These are phyloP conservation scores for Microtus oregoni DNA, from an alignment of 2,113 vertebrate genomes.

Conservation along the genomic window DNA sequence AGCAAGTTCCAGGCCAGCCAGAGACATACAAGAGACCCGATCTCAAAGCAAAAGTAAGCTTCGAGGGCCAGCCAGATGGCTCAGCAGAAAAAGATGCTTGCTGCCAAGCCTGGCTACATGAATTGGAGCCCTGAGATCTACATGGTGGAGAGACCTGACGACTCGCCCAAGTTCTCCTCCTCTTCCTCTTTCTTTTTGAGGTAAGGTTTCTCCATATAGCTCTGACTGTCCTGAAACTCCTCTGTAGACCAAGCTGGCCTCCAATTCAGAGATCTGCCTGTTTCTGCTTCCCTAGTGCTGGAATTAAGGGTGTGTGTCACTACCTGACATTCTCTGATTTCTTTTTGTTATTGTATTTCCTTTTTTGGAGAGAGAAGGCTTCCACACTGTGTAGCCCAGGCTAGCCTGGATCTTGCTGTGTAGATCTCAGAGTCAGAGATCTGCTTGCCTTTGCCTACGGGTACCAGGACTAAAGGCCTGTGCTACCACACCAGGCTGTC, in stretches of 20 bases:
- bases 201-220: not conserved
- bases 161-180: not conserved
- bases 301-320: not conserved
- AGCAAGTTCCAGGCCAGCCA: not conserved
- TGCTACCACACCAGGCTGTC: not conserved
- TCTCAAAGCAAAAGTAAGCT: not conserved
- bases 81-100: not conserved
- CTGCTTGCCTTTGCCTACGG: not conserved
- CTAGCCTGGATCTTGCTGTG: not conserved
- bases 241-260: not conserved
- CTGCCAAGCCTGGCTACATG: not conserved
- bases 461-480: not conserved
- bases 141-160: not conserved
- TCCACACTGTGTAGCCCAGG: not conserved
- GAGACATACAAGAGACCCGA: not conserved
- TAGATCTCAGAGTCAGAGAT: not conserved
- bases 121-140: not conserved
- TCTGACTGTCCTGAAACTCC: not conserved
- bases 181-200: not conserved
- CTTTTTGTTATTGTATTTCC: not conserved
- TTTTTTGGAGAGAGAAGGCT: not conserved
- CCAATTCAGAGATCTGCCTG: not conserved
- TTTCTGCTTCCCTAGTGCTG: not conserved
- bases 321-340: not conserved
- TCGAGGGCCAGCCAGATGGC: not conserved